These are phyloP conservation scores for Rhopilema esculentum DNA, from an alignment of 30 jellyfish, hydroid and myxozoan genomes.

Conservation along the genomic window DNA sequence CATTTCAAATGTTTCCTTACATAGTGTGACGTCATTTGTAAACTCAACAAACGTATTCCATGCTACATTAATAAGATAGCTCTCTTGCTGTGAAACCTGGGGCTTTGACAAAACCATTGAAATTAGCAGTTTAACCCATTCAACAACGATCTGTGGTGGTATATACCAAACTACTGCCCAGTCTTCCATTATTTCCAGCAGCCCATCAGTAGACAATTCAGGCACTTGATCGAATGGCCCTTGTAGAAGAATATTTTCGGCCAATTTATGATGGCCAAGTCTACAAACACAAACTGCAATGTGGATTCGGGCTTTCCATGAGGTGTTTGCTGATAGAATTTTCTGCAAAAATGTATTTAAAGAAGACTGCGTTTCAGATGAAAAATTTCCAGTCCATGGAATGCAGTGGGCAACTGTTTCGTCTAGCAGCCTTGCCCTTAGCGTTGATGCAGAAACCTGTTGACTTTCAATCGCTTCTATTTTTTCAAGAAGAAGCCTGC, in stretches of 20 bases:
- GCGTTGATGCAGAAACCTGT: neutral
- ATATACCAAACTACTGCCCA: constrained; percentile 10
- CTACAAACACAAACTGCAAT: neutral
- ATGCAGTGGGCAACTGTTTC: neutral
- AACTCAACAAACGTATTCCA: constrained; percentile 32
- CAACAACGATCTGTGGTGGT: constrained; percentile 9
- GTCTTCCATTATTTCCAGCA: neutral
- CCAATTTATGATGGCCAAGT: neutral
- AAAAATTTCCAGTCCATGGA: neutral
- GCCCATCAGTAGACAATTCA: neutral
- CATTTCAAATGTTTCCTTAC: neutral
- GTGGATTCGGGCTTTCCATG: neutral
- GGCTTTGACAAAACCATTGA: neutral
- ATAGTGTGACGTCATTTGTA: constrained; percentile 40
- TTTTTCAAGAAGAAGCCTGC: neutral
- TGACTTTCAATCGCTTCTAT: neutral
- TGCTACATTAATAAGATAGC: neutral
- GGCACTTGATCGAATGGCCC: neutral
- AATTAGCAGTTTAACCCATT: neutral
- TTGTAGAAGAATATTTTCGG: neutral
- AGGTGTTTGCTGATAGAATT: neutral
- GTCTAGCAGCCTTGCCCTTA: neutral
- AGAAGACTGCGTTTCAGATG: neutral
- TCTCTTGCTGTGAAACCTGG: neutral
- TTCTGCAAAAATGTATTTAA: neutral